Base-by-base conservation (phyloP, 2,797 vertebrate genomes). In the Lutjanus argentimaculatus region DNA sequence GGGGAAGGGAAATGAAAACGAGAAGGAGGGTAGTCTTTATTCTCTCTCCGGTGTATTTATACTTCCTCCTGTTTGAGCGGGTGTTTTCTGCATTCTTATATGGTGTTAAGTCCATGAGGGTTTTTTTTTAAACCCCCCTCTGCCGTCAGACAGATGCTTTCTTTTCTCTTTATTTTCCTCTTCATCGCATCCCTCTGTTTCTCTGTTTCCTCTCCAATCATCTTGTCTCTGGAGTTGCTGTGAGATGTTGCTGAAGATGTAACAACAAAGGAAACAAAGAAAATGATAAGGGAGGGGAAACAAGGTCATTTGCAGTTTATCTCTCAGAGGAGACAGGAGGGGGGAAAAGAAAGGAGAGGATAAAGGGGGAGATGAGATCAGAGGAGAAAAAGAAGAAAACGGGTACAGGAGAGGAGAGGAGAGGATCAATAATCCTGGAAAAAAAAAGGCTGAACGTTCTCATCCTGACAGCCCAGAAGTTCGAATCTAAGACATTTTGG, bases 291-390 rank as follows among this genome's bases (percentile, higher is more conserved):
- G 78, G 52, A 77, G 64, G 61, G 65, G 63, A 89, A 86, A 89
- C 85, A 90, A 94, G 94, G 94, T 95, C 92, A 94, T 93, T 85
- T 85, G 77, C 75, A 93, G 93, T 95, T 95, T 94, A 92, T 64
- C 69, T 87, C 90, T 90, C 89, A 45, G 71, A 58, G 79, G 89
- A 90, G 63, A 70, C 40, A 66, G 79, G 77, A 80, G 79, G 83
- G 59, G 73, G 74, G 72, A 8, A 58, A 36, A 6, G 68, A 75
- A 67, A 71, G 59, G 22, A 43, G 73, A 84, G 73, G 61, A 85
- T 79, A 36, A 80, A 85, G 68, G 36, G 43, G 51, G 51, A 78
- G 42, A 83, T 8, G 69, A 87, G 85, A 88, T 86, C 70, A 89
- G 87, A 92, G 83, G 61, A 85, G 70, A 67, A 58, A 68, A 75